Base-by-base conservation (phyloP, 2,888 invertebrate species). In the Cheilosia vulpina region DNA sequence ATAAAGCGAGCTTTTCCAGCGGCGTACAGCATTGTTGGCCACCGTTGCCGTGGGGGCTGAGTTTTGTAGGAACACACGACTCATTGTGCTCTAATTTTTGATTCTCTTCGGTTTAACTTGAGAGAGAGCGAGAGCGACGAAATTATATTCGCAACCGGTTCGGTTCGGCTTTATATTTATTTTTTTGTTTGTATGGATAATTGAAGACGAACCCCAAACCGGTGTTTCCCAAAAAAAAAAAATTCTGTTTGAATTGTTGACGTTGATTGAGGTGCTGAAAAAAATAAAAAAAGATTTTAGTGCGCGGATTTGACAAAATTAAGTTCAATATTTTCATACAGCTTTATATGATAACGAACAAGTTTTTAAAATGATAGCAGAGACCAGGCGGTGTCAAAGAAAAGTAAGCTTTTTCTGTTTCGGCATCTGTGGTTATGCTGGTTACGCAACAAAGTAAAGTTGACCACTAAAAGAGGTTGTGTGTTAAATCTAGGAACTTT, bases 1-100 rank as follows among this genome's bases (percentile, higher is more conserved):
- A 87, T 90, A 89, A 87, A 89, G 87, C 75, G 89, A 88, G 88
- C 90, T 90, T 88, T 91, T 91, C 91, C 91, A 91, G 88, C 91
- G 91, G 34, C 90, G 90, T 62, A 89, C 88, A 78, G 89, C 89
- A 85, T 88, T 87, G 75, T 84, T 89, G 50, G 88, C 57, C 66
- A 87, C 65, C 24, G 47, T 45, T 72, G 72, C 62, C 62, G 69
- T 73, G 52, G 88, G 87, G 73, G 87, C 47, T 65, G 89, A 88
- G 81, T 88, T 89, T 78, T 88, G 90, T 57, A 90, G 87, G 62
- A 91, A 87, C 69, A 90, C 87, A 34, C 90, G 90, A 87, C 89
- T 90, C 90, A 91, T 91, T 87, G 80, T 87, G 85, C 62, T 53
- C 68, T 68, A 73, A 57, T 63, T 57, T 9, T 62, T 31, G 7